Evolutionary conservation across 2,797 vertebrate species (phyloP), one percentile per base, ranked within the genome.

Genomic region (Ctenochaetus hawaiiensis): DNA sequence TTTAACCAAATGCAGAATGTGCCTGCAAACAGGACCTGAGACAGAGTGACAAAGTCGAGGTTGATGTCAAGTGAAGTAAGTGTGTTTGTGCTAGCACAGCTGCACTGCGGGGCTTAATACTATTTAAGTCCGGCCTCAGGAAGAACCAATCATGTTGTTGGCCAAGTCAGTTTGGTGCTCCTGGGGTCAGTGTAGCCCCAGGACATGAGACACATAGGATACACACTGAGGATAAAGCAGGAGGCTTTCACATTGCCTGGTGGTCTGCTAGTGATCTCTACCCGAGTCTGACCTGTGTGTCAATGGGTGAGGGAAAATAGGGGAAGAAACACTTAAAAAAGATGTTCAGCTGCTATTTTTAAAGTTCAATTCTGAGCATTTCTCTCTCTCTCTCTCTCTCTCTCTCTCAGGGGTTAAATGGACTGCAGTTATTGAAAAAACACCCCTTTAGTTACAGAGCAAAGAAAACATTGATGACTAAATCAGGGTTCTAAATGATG

Each of bases 111-210:
- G 22, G 81, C 78, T 88, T 91, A 91, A 89, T 86, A 57, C 89
- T 77, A 71, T 84, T 75, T 88, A 94, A 89, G 79, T 91, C 88
- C 71, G 83, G 88, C 85, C 90, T 91, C 89, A 93, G 91, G 90
- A 93, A 93, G 92, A 92, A 81, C 87, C 90, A 93, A 88, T 93
- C 90, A 90, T 80, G 86, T 84, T 91, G 77, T 86, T 79, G 83
- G 75, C 80, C 26, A 6, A 77, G 75, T 80, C 77, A 85, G 78
- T 86, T 84, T 78, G 79, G 82, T 87, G 91, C 83, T 83, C 77
- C 67, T 70, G 66, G 80, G 93, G 92, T 93, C 93, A 93, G 87
- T 56, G 44, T 84, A 79, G 91, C 92, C 91, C 66, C 75, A 67
- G 88, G 93, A 85, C 84, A 90, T 75, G 73, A 90, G 78, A 85